Evolutionary conservation across 2,113 vertebrate genomes (phyloP).

Genomic region (Megaceryle torquata): DNA sequence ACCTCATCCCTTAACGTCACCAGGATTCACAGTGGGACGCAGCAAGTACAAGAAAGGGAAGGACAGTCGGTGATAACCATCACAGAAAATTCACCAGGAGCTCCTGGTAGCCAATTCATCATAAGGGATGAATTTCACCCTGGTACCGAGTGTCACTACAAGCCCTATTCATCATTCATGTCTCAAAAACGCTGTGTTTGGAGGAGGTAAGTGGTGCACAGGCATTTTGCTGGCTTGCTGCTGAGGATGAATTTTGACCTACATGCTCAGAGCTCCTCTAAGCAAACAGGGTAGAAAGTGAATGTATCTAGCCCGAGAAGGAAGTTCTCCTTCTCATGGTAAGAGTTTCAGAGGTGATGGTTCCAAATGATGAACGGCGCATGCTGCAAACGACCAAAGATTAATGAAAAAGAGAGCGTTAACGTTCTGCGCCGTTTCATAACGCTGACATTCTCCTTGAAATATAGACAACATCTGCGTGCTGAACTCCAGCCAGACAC

Average conservation of each 20-base stretch:
- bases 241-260: not conserved
- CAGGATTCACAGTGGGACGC: not conserved
- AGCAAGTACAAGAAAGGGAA: not conserved
- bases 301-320: not conserved
- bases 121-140: not conserved
- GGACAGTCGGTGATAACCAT: not conserved
- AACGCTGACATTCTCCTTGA: not conserved
- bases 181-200: not conserved
- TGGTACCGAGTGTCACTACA: not conserved
- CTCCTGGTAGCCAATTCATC: not conserved
- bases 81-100: not conserved
- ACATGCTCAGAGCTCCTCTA: not conserved
- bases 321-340: not conserved
- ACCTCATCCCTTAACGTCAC: not conserved
- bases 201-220: not conserved
- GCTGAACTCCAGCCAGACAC: not conserved
- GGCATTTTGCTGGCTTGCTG: not conserved
- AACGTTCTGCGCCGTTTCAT: not conserved
- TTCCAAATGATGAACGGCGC: not conserved
- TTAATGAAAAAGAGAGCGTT: constrained; percentile 32
- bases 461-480: not conserved
- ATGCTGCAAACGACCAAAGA: not conserved
- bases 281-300: not conserved
- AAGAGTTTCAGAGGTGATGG: not conserved
- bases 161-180: not conserved